A percentile compares a stretch with the other conserved stretches of the same genome.
phyloP scores from a whole-genome alignment of 2,113 vertebrate genomes.

The Sus scrofa region DNA sequence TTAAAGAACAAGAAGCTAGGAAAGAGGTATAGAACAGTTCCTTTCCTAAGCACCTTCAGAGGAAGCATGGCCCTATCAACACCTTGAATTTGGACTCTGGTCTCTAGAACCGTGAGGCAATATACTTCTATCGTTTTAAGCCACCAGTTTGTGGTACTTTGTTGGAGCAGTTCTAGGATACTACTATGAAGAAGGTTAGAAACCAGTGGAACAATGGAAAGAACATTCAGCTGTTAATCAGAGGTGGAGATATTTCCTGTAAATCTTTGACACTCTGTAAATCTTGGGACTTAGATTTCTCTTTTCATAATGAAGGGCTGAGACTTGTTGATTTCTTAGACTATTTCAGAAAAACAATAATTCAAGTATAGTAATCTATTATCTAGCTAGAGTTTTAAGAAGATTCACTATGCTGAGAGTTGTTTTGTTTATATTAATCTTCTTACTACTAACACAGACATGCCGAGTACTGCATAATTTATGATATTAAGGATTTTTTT shows the following conservation, averaged over 20 bases:
- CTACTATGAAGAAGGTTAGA: conserved; percentile 45
- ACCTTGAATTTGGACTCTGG: neutral
- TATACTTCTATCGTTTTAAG: neutral
- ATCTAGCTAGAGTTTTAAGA: neutral
- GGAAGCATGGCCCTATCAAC: neutral
- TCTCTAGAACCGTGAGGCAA: neutral
- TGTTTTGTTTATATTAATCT: neutral
- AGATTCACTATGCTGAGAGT: neutral
- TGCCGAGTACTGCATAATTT: neutral
- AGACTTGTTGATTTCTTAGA: neutral
- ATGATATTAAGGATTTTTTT: neutral
- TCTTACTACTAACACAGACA: neutral
- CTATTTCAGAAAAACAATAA: neutral
- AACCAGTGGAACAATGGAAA: neutral
- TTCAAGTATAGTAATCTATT: neutral
- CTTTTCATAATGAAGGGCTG: neutral
- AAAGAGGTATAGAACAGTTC: neutral
- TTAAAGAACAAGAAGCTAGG: neutral
- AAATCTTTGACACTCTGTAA: conserved; percentile 30
- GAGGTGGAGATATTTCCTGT: neutral
- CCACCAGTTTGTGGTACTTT: neutral
- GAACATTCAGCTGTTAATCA: neutral
- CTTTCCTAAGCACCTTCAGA: neutral
- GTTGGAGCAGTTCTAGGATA: neutral
- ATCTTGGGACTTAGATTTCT: conserved; percentile 23